Conservation (phyloP, 1,140 invertebrate genomes). For the Formica exsecta region DNA sequence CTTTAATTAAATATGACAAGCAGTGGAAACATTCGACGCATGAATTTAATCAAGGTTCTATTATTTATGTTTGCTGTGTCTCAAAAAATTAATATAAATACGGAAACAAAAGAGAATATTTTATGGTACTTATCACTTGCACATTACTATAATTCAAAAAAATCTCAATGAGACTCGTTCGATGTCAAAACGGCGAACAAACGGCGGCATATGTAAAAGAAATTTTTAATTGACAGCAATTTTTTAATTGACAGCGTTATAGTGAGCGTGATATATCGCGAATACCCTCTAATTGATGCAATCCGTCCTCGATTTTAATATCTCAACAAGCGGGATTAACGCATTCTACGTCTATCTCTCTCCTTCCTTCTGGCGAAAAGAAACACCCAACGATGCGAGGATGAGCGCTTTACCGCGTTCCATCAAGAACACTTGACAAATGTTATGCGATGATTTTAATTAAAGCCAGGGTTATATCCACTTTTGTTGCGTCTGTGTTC, state of each 20-base stretch:
- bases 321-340: background rate
- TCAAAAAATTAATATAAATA: background rate
- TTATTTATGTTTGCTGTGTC: background rate
- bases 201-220: background rate
- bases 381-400: background rate
- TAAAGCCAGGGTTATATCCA: constrained; percentile 57
- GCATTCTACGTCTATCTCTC: background rate
- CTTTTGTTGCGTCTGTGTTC: background rate
- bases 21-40: background rate
- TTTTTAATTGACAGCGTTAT: constrained; percentile 65
- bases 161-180: background rate
- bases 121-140: background rate
- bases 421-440: constrained; percentile 46
- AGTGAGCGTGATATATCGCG: constrained; percentile 50
- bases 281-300: constrained; percentile 52
- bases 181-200: constrained; percentile 29
- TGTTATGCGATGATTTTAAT: constrained; percentile 71
- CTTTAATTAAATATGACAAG: background rate
- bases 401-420: constrained; percentile 22
- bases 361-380: background rate
- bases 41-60: background rate
- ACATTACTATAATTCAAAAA: constrained; percentile 16
- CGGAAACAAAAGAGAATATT: background rate
- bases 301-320: constrained; percentile 53
- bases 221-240: background rate